phyloP scores from a whole-genome alignment of 2,797 vertebrate genomes.

The Eulemur mongoz region DNA sequence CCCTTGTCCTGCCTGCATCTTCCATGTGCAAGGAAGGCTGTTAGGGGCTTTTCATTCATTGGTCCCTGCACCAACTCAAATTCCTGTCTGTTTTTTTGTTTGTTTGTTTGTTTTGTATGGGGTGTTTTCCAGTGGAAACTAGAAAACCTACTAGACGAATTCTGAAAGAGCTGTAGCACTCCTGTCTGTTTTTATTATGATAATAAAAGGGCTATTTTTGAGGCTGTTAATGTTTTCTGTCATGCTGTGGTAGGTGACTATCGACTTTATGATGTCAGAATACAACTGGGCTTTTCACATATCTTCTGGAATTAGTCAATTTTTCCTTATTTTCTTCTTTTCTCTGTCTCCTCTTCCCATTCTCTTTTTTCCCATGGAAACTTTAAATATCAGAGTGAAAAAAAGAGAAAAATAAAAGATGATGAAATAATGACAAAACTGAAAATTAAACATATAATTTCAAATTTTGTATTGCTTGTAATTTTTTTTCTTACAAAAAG shows the following conservation, averaged over 20 bases:
- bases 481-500: not conserved
- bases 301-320: not conserved
- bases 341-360: not conserved
- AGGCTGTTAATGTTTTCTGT: not conserved
- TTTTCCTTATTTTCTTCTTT: not conserved
- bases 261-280: not conserved
- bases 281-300: not conserved
- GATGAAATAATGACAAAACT: not conserved
- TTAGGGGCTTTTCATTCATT: accelerated
- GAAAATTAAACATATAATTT: conserved; percentile 17
- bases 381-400: not conserved
- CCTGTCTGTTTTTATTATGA: not conserved
- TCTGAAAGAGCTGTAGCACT: no score
- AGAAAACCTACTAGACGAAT: no score
- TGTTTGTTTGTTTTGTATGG: no score
- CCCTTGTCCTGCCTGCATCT: not conserved
- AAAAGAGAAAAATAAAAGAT: not conserved
- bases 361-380: not conserved
- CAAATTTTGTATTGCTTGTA: not conserved
- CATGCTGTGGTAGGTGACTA: not conserved
- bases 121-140: no score
- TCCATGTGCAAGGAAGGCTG: not conserved
- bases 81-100: not conserved
- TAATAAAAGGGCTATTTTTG: not conserved
- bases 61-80: not conserved